phyloP scores from a whole-genome alignment of 2,797 vertebrate genomes.

The Xenentodon cancila region DNA sequence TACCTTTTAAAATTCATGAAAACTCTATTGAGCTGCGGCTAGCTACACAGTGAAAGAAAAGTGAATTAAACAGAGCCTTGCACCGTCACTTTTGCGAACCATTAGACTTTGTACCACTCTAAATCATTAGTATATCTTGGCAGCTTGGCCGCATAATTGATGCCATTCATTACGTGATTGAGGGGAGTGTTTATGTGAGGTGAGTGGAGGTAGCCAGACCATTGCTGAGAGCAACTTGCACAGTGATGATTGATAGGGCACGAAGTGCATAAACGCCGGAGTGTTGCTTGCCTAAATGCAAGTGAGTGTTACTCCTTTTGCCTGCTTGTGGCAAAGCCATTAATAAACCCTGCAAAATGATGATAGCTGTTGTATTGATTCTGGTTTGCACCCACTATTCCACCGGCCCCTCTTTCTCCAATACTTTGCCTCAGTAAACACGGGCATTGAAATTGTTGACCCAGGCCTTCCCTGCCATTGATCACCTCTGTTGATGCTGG shows the following conservation, averaged over 20 bases:
- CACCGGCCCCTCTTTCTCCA: slow-evolving; percentile 48
- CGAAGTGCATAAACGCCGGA: slow-evolving; percentile 57
- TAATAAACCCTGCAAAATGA: slow-evolving; percentile 76
- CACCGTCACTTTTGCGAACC: slow-evolving; percentile 32
- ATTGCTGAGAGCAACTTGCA: slow-evolving; percentile 62
- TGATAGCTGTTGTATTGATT: slow-evolving; percentile 79
- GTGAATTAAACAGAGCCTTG: slow-evolving; percentile 49
- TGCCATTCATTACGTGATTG: slow-evolving; percentile 76
- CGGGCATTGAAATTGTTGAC: slow-evolving; percentile 67
- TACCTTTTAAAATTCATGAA: slow-evolving; percentile 67
- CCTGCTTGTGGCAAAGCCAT: slow-evolving; percentile 66
- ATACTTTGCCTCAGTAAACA: slow-evolving; percentile 76
- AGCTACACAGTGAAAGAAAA: slow-evolving; percentile 26
- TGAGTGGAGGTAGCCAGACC: slow-evolving; percentile 59
- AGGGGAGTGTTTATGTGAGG: slow-evolving; percentile 52
- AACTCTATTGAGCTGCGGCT: slow-evolving; percentile 40
- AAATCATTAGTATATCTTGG: slow-evolving; percentile 68
- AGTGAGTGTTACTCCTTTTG: slow-evolving; percentile 66
- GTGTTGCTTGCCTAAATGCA: slow-evolving; percentile 70
- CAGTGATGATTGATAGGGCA: slow-evolving; percentile 70
- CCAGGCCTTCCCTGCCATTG: slow-evolving; percentile 62
- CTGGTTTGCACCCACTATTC: slow-evolving; percentile 59
- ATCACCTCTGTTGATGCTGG: slow-evolving; percentile 60
- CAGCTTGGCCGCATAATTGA: slow-evolving; percentile 65
- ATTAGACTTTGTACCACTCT: slow-evolving; percentile 56